Percentiles rank a stretch among this genome's conserved stretches.
phyloP scores from a whole-genome alignment of 92 coral and sea anemone species.

The Micromussa lordhowensis region DNA sequence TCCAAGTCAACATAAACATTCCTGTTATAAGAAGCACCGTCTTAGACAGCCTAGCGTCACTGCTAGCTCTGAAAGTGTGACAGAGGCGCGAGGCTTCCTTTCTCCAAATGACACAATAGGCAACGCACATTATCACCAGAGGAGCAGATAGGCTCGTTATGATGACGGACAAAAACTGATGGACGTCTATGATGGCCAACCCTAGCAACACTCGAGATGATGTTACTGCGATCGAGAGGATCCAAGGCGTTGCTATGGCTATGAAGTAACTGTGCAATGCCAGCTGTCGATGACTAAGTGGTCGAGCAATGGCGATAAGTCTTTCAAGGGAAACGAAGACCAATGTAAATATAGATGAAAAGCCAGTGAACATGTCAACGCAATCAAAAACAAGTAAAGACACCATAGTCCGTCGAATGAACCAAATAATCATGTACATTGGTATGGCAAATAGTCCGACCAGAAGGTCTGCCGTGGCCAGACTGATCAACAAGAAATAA shows the following conservation, averaged over 20 bases:
- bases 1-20: conserved; percentile 17
- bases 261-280: conserved; percentile 3
- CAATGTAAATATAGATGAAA: conserved; percentile 53
- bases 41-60: conserved; percentile 9
- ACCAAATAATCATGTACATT: conserved; percentile 3
- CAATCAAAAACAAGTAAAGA: background rate
- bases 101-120: conserved; percentile 14
- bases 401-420: background rate
- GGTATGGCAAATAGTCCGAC: conserved; percentile 63
- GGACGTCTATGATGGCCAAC: background rate
- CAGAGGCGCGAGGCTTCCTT: background rate
- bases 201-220: background rate
- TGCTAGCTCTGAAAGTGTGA: background rate
- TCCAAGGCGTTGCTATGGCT: conserved; percentile 63
- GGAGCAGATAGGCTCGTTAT: conserved; percentile 4
- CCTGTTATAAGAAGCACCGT: conserved; percentile 33
- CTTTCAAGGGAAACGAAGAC: conserved; percentile 61
- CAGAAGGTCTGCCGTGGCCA: conserved; percentile 69
- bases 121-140: background rate
- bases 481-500: conserved; percentile 44
- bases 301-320: conserved; percentile 54
- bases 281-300: conserved; percentile 47
- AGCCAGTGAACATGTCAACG: conserved; percentile 59
- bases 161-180: background rate
- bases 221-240: background rate